Evolutionary conservation across 2,113 vertebrate species (phyloP), one percentile per base, ranked within the genome.

Genomic region (Oreochromis aureus): DNA sequence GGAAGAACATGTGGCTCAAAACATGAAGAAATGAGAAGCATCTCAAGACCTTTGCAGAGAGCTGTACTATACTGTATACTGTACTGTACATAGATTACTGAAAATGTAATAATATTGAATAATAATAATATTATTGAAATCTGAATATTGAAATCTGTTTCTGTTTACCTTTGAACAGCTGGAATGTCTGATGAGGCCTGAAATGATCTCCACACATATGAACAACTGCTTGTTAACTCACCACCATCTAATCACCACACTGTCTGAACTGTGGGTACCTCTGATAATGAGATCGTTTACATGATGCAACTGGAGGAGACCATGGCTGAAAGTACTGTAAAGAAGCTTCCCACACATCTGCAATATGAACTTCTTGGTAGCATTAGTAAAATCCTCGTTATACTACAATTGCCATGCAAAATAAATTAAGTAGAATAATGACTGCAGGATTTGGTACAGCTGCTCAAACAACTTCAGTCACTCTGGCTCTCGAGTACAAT

Each of bases 391-490:
- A n/a, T 54, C 51, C 51, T 54, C 1, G 0, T 2, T 54, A 54
- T n/a, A 2, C 51, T 54, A 54, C 2, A 54, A 54, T 11, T 41
- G 10, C 39, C 10, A 41, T 11, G 39, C 39, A 39, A 39, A 39
- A 39, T 39, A 39, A 39, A 39, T 39, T 12, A 12, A 0, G 4
- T 22, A 11, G 0, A 39, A 39, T 39, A 10, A 39, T 39, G 36
- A 30, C 27, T 30, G 27, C 27, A 30, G 27, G 27, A 30, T 30
- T 30, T 30, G 2, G 27, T 30, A 4, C 27, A 30, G 27, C 27
- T 30, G 27, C 27, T 30, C 7, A 8, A 36, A 36, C 7, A 36
- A 36, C 7, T 36, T 36, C 34, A 36, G 34, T 36, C 34, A 36
- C 34, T 32, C 5, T 32, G 32, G 2, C 1, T 36, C 2, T 8